Base-by-base conservation (phyloP, 2,888 invertebrate species). In the Caenorhabditis japonica region DNA sequence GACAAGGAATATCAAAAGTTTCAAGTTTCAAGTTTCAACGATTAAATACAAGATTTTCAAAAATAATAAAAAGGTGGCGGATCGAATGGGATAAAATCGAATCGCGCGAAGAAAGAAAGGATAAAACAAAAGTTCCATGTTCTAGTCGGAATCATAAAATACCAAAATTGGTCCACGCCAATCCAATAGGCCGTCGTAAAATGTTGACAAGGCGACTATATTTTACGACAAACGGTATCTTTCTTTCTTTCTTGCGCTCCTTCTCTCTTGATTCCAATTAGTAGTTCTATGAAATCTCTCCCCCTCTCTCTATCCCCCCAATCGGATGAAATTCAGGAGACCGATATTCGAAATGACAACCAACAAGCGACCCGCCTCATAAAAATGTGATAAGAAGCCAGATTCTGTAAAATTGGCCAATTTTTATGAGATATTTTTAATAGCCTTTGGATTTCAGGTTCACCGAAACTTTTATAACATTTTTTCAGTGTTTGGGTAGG, bases 161-260 rank as follows among this genome's bases (percentile, higher is more conserved):
- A 69, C 59, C 59, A 72, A 72, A 64, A 72, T 64, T 64, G 64
- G 66, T 30, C 30, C 30, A 30, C 30, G 30, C 62, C 71, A 71
- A 61, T 61, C 59, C 64, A 72, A 64, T 72, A 53, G 64, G 64
- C 62, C 46, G 72, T 72, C 72, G 59, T 72, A 64, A 72, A 72
- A 72, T 72, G 58, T 62, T 72, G 72, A 70, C 70, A 61, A 56
- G 60, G 43, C 64, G 64, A 71, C 70, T 53, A 72, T 64, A 64
- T 72, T 72, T 72, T 72, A 72, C 59, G 72, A 72, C 59, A 66
- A 3, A 47, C 55, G 64, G 55, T 64, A 62, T 62, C 39, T 55
- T 30, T 4, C 12, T 23, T 34, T 36, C 38, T 55, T 25, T 49
- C 10, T 47, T 41, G 30, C 46, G 4, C 34, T 36, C 27, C 17